phyloP scores from a whole-genome alignment of 2,113 vertebrate genomes.

The Rafetus swinhoei region DNA sequence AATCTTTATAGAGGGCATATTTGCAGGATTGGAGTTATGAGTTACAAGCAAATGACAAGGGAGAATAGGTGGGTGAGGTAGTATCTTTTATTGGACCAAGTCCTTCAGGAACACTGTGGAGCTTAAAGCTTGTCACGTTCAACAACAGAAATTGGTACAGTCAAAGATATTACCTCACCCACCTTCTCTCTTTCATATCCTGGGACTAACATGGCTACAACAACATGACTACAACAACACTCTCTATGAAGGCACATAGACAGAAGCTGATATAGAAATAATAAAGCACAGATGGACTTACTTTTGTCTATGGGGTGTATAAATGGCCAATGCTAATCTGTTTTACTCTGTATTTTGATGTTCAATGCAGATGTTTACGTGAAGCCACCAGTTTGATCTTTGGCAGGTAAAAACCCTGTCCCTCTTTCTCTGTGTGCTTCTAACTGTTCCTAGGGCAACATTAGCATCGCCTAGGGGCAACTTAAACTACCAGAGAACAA shows the following conservation, averaged over 20 bases:
- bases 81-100: too few relatives aligned
- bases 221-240: neutral
- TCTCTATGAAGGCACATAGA: neutral
- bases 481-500: neutral
- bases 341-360: too few relatives aligned
- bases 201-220: too few relatives aligned
- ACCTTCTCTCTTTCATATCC: too few relatives aligned
- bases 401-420: too few relatives aligned
- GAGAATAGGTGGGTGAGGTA: neutral
- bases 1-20: neutral
- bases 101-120: too few relatives aligned
- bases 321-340: too few relatives aligned
- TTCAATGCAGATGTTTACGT: too few relatives aligned
- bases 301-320: neutral
- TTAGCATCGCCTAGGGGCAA: neutral
- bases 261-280: neutral
- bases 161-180: too few relatives aligned
- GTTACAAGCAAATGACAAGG: neutral
- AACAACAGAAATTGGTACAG: too few relatives aligned
- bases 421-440: neutral
- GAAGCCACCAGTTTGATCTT: too few relatives aligned
- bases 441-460: neutral
- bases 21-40: neutral
- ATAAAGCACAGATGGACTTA: neutral
- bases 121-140: too few relatives aligned